A percentile compares a stretch with the other conserved stretches of the same genome.
Conservation (phyloP, 2,797 vertebrate species). For the Notamacropus eugenii region DNA sequence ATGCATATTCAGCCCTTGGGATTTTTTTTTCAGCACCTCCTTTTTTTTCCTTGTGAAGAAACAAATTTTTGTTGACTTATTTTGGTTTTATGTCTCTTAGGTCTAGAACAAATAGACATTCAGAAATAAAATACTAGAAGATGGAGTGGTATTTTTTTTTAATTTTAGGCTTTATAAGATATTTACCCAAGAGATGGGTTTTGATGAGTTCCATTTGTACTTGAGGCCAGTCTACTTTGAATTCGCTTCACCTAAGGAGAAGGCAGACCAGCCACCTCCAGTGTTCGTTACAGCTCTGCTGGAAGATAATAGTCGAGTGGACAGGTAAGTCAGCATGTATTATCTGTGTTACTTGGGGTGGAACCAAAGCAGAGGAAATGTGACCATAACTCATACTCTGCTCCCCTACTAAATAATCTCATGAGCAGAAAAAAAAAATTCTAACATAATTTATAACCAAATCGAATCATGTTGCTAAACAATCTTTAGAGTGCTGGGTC, state of each 20-base stretch:
- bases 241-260: conserved; percentile 80
- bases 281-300: conserved; percentile 84
- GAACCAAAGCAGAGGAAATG: background rate
- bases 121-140: conserved; percentile 36
- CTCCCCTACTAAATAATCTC: background rate
- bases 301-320: conserved; percentile 82
- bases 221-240: conserved; percentile 87
- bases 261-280: conserved; percentile 77
- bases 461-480: background rate
- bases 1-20: background rate
- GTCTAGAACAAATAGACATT: background rate
- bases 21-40: conserved; percentile 18
- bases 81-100: background rate
- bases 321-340: conserved; percentile 80
- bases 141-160: background rate
- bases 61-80: background rate
- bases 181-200: conserved; percentile 84
- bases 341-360: background rate
- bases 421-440: conserved; percentile 6
- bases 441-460: background rate
- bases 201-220: conserved; percentile 86
- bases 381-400: background rate
- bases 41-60: conserved; percentile 34
- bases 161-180: conserved; percentile 84
- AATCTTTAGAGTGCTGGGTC: background rate